Base-by-base conservation (phyloP, 2,113 vertebrate genomes). In the Salvelinus alpinus region DNA sequence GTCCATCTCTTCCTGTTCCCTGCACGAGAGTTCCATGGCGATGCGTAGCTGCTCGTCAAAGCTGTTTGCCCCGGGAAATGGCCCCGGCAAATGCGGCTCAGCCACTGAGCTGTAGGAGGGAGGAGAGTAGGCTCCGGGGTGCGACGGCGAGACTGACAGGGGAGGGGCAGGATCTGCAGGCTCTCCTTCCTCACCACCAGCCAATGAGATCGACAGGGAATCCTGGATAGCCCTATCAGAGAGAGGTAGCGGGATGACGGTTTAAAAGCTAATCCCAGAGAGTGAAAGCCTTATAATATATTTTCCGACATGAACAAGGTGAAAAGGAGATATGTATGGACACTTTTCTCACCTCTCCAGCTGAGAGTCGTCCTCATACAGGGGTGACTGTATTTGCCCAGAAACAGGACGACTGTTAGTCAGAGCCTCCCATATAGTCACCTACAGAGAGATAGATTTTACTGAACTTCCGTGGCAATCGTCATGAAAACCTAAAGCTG, bases 381-480 rank as follows among this genome's bases (percentile, higher is more conserved):
- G 89, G 0, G 90, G 90, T 0, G 93, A 92, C 72, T 92, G 94
- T 54, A 54, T 18, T 4, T 54, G 51, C n/a, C 60, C 60, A 12
- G 92, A 87, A 70, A 91, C 89, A 0, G 93, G 96, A 13, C 96
- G 93, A 3, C 93, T 95, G 91, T 96, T 97, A 78, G 95, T 97
- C 82, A 98, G 90, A 1, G 97, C 97, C 80, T 98, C 97, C 97
- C 97, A 98, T 68, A 98, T 94, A 16, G 96, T 98, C 84, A 98
- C 97, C 97, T 98, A 18, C 22, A 72, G 59, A 62, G 51, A 54
- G 3, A 54, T 14, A 7, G 8, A 44, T 44, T 44, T 54, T 16
- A 18, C 48, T 51, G 48, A 51, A 16, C 14, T 5, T 51, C 14
- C 48, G 48, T 3, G 48, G 48, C 48, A 16, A 38, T 38, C 48